Conservation (phyloP, 2,888 invertebrate genomes). For the Tenodera sinensis region DNA sequence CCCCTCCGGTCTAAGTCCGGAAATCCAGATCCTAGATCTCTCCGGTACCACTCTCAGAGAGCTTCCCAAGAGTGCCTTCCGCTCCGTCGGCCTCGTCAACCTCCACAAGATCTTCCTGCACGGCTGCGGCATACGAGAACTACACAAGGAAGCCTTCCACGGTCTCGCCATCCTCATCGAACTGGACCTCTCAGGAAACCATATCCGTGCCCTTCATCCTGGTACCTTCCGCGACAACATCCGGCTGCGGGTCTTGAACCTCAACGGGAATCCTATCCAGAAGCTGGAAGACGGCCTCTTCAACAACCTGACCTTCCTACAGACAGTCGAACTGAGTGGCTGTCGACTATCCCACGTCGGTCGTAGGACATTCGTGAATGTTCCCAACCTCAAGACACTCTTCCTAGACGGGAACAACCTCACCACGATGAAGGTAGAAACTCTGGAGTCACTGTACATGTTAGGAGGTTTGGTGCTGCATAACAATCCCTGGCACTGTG, state of each 20-base stretch:
- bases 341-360: constrained; percentile 69
- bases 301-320: constrained; percentile 66
- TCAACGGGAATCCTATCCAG: constrained; percentile 73
- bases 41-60: constrained; percentile 66
- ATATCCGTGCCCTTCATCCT: constrained; percentile 60
- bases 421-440: constrained; percentile 53
- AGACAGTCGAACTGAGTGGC: constrained; percentile 71
- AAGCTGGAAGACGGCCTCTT: constrained; percentile 73
- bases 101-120: constrained; percentile 74
- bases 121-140: constrained; percentile 67
- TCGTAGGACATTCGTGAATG: constrained; percentile 65
- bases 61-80: constrained; percentile 64
- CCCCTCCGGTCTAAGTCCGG: constrained; percentile 68
- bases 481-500: constrained; percentile 85
- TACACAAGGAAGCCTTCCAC: constrained; percentile 73
- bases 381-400: constrained; percentile 64
- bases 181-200: constrained; percentile 75
- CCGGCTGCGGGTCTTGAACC: constrained; percentile 65
- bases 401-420: constrained; percentile 72
- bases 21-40: constrained; percentile 66
- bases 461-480: constrained; percentile 70
- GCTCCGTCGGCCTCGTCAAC: constrained; percentile 66
- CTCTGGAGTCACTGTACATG: constrained; percentile 43
- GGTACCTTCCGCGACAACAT: constrained; percentile 68
- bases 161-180: constrained; percentile 76